Evolutionary conservation across 1,140 invertebrate genomes (phyloP), one percentile per base, ranked within the genome.

Genomic region (Magallana angulata): DNA sequence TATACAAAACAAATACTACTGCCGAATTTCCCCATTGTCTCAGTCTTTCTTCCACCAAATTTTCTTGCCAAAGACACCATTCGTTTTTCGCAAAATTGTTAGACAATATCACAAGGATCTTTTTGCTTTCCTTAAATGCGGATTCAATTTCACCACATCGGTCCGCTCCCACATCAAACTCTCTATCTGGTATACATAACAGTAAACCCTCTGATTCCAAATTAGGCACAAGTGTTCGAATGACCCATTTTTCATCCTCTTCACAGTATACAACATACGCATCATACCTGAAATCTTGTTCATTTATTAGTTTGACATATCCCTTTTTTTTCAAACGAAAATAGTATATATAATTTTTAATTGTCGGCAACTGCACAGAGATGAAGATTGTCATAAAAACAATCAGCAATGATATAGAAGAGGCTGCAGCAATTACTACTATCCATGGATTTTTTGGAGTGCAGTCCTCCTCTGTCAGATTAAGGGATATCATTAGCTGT

Each of bases 61-160:
- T 57, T 14, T 83, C 57, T 14, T 87, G 80, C 81, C 81, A 87
- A n/a, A 68, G 81, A 76, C 86, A 87, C 86, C 86, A 87, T 48
- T 87, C 86, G 58, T 81, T 60, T n/a, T 84, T 60, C 9, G 86
- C 86, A 76, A 87, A 87, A 12, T 87, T 76, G 18, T 87, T 87
- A 48, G 86, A 87, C 81, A 87, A 82, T 11, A 87, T 60, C 48
- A 87, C 82, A 1, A 87, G 6, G 12, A 87, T 36, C 58, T 87
- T 84, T 14, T n/a, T 81, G 56, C 86, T 82, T 58, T 71, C 64
- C 57, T 59, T 59, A 81, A 87, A 83, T 16, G 68, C 62, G 24
- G 83, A 58, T 84, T 83, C 86, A 58, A 87, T 87, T 57, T 87
- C 62, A 30, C 56, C 81, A 7, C 60, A 60, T 16, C 58, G 36